Percentiles rank a stretch among this genome's conserved stretches.
These are phyloP conservation scores for Acleris sparsana DNA, from an alignment of 2,888 invertebrate genomes.

Conservation along the genomic window DNA sequence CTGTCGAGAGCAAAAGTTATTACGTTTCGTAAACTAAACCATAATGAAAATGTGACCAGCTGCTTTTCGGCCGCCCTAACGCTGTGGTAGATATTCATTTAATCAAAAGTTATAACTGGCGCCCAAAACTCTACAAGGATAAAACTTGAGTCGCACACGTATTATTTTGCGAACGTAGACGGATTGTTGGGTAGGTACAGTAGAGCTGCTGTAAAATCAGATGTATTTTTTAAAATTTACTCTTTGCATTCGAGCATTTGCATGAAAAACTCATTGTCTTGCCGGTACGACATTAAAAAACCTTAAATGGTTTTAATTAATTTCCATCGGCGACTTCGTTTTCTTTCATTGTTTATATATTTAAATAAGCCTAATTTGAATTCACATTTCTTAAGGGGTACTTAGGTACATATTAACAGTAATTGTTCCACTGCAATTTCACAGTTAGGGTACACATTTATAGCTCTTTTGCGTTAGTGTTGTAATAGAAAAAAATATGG, in stretches of 20 bases:
- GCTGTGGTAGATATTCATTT: not conserved
- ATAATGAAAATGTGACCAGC: too few species aligned
- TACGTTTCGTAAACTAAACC: too few species aligned
- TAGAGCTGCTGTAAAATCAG: slow-evolving; percentile 27
- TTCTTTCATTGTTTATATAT: slow-evolving; percentile 39
- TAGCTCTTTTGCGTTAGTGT: too few species aligned
- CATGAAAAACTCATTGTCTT: slow-evolving; percentile 61
- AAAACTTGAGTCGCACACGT: slow-evolving; percentile 11
- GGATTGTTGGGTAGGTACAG: slow-evolving; percentile 25
- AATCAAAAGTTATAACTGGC: slow-evolving; percentile 14
- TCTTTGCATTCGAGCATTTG: slow-evolving; percentile 50
- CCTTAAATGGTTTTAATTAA: slow-evolving; percentile 45
- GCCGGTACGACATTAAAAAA: slow-evolving; percentile 42
- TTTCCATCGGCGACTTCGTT: slow-evolving; percentile 43
- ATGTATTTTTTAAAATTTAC: slow-evolving; percentile 44
- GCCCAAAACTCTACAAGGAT: not conserved
- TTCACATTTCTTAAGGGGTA: slow-evolving; percentile 30
- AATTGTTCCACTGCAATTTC: too few species aligned
- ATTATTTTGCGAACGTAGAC: slow-evolving; percentile 15
- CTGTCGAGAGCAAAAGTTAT: too few species aligned
- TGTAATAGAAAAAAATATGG: too few species aligned
- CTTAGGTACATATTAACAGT: not conserved
- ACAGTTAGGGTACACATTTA: too few species aligned
- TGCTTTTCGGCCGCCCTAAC: too few species aligned
- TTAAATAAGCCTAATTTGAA: slow-evolving; percentile 40